These are phyloP conservation scores for Sinocyclocheilus maitianheensis DNA, from an alignment of 2,113 vertebrate species.

Conservation along the genomic window DNA sequence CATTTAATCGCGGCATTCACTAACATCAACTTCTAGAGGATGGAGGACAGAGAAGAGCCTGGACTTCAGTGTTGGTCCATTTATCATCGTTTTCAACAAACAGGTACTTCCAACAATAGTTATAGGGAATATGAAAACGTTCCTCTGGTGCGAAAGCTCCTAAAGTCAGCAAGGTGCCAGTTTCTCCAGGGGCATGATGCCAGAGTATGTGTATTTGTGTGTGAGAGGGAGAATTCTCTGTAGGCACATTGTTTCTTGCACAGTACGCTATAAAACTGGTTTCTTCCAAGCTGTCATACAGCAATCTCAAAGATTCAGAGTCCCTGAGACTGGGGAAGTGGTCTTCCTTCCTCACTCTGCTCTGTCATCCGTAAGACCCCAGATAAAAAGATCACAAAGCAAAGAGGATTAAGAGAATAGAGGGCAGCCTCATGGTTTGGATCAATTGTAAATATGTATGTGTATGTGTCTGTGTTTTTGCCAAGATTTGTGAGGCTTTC, in stretches of 20 bases:
- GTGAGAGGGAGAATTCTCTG: neutral
- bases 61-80: too few species aligned
- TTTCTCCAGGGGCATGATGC: neutral
- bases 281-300: neutral
- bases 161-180: neutral
- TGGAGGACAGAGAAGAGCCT: too few species aligned
- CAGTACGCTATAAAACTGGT: neutral
- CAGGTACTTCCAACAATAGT: too few species aligned
- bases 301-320: neutral
- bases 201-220: neutral
- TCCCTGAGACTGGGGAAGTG: neutral
- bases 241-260: neutral
- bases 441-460: neutral
- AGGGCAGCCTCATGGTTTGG: conserved; percentile 17
- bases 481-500: neutral
- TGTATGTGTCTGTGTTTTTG: too few species aligned
- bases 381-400: conserved; percentile 25
- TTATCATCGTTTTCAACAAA: too few species aligned
- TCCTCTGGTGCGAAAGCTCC: too few species aligned
- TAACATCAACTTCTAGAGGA: too few species aligned
- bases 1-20: too few species aligned
- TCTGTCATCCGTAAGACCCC: neutral
- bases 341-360: neutral
- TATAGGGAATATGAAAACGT: too few species aligned
- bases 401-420: conserved; percentile 27